phyloP scores from a whole-genome alignment of 2,797 vertebrate genomes.

The Pitangus sulphuratus region DNA sequence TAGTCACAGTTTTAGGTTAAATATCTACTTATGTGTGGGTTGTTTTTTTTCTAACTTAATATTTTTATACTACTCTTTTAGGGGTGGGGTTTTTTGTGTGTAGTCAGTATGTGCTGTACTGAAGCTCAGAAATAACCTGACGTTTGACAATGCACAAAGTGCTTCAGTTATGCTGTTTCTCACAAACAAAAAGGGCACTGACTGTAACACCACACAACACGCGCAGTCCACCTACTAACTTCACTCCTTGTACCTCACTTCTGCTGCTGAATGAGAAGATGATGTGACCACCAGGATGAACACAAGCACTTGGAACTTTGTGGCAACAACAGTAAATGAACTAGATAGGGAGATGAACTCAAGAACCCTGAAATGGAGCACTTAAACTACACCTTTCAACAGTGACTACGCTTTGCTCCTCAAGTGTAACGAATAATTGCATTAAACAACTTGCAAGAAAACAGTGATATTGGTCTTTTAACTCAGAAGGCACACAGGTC shows the following conservation, averaged over 20 bases:
- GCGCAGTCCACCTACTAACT: not conserved
- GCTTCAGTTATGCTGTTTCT: not conserved
- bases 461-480: rapidly evolving
- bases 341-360: not conserved
- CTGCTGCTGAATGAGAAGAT: not conserved
- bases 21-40: not conserved
- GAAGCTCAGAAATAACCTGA: not conserved
- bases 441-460: not conserved
- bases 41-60: not conserved
- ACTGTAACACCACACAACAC: rapidly evolving
- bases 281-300: not conserved
- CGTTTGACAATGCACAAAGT: not conserved
- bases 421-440: not conserved
- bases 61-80: not conserved
- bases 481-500: not conserved
- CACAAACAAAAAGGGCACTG: not conserved
- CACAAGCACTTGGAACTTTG: not conserved
- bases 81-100: not conserved
- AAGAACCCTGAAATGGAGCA: not conserved
- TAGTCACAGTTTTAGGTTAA: not conserved
- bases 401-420: not conserved
- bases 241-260: not conserved
- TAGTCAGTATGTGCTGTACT: not conserved
- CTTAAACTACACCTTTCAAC: not conserved
- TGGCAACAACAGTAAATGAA: not conserved